These are phyloP conservation scores for Steinernema scapterisci DNA, from an alignment of 2,888 invertebrate species.

Conservation along the genomic window DNA sequence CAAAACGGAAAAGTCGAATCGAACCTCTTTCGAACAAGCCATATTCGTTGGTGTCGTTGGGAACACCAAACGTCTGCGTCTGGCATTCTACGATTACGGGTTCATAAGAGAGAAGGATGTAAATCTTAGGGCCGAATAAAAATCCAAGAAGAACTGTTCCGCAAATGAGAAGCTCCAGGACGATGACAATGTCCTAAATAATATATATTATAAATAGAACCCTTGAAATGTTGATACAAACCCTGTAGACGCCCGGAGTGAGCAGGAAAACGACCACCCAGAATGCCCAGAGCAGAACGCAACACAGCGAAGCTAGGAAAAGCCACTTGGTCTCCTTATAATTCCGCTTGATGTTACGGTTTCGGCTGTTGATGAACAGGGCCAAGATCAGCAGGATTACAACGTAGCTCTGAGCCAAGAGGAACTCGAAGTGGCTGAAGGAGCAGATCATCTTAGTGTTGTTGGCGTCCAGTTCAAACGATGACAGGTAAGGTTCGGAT, in stretches of 20 bases:
- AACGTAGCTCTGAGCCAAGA: constrained; percentile 56
- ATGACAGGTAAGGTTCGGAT: constrained; percentile 56
- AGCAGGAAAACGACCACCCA: constrained; percentile 56
- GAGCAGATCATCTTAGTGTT: constrained; percentile 53
- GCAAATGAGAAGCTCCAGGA: constrained; percentile 58
- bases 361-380: constrained; percentile 59
- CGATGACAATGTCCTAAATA: constrained; percentile 50
- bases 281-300: constrained; percentile 53
- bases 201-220: neutral
- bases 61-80: constrained; percentile 42
- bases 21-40: constrained; percentile 56
- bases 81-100: constrained; percentile 65
- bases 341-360: constrained; percentile 65
- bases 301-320: constrained; percentile 57
- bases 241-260: constrained; percentile 44
- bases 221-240: neutral
- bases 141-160: constrained; percentile 63
- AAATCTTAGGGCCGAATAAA: constrained; percentile 67
- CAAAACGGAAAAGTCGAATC: neutral
- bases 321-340: constrained; percentile 67
- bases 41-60: constrained; percentile 41
- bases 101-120: constrained; percentile 66
- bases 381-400: constrained; percentile 61
- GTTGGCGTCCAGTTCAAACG: constrained; percentile 47
- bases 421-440: constrained; percentile 49